Evolutionary conservation across 2,797 vertebrate genomes (phyloP).

Genomic region (Calcarius lapponicus): DNA sequence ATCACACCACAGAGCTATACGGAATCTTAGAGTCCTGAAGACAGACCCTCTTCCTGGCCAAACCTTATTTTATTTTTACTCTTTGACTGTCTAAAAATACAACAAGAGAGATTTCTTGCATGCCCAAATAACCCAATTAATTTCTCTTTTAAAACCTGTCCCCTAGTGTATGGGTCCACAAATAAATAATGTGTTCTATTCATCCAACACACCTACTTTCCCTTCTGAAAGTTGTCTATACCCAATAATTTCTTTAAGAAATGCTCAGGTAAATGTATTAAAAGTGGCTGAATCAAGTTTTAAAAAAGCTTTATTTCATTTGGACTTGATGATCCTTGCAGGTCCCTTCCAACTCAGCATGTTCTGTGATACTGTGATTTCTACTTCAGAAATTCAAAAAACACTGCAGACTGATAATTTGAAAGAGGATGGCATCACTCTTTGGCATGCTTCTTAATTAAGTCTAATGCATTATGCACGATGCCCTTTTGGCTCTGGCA

Average conservation of each 20-base stretch:
- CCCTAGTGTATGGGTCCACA: neutral
- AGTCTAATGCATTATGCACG: conserved; percentile 39
- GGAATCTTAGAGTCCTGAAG: neutral
- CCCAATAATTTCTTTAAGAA: neutral
- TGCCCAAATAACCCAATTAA: neutral
- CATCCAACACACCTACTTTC: neutral
- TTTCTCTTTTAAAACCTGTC: neutral
- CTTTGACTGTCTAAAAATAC: neutral
- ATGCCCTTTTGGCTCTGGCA: conserved; percentile 29
- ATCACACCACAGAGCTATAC: neutral
- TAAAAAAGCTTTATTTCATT: neutral
- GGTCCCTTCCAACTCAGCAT: neutral
- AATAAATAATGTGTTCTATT: neutral
- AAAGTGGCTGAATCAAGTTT: neutral
- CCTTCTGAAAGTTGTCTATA: neutral
- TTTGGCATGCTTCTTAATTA: conserved; percentile 9
- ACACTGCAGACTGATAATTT: neutral
- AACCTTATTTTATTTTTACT: neutral
- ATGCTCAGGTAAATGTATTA: neutral
- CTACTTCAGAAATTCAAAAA: neutral
- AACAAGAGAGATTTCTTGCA: neutral
- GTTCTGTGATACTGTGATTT: neutral
- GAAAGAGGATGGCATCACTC: conserved; percentile 20
- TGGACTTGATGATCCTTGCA: neutral
- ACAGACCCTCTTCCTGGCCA: neutral